Evolutionary conservation across 2,797 vertebrate species (phyloP).

Genomic region (Phrynocephalus vlangalii): DNA sequence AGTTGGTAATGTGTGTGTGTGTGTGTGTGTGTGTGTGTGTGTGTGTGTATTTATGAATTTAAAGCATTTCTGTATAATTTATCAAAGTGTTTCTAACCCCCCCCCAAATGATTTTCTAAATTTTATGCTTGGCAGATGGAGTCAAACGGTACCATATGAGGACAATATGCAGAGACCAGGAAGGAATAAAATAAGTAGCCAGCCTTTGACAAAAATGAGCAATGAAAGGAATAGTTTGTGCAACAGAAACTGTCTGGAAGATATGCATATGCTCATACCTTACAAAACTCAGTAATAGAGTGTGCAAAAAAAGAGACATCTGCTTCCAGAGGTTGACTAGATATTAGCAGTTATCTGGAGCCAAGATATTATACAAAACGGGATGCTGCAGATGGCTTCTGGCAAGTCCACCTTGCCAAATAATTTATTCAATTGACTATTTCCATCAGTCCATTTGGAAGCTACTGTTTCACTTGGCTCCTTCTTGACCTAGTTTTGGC

Average conservation of each 20-base stretch:
- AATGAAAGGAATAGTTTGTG: not conserved
- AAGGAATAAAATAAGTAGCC: not conserved
- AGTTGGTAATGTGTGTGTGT: not conserved
- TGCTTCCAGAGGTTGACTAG: conserved; percentile 13
- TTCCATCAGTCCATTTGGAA: conserved; percentile 13
- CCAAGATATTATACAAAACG: conserved; percentile 16
- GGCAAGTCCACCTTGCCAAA: not conserved
- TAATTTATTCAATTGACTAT: conserved; percentile 21
- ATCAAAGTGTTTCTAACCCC: not conserved
- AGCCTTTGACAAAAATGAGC: not conserved
- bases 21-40: too few species aligned
- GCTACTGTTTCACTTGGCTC: not conserved
- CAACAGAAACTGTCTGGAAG: not conserved
- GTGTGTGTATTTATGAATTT: not conserved
- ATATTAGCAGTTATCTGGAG: conserved; percentile 1
- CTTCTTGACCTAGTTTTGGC: not conserved
- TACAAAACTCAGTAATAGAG: not conserved
- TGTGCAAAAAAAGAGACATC: not conserved
- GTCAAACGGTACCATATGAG: not conserved
- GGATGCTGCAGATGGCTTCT: conserved; percentile 7
- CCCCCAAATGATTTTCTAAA: not conserved
- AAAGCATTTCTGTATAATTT: not conserved
- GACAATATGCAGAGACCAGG: not conserved
- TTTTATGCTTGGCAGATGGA: not conserved
- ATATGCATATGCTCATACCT: not conserved